Base-by-base conservation (phyloP, 1,140 invertebrate genomes). In the Lasioglossum albipes region DNA sequence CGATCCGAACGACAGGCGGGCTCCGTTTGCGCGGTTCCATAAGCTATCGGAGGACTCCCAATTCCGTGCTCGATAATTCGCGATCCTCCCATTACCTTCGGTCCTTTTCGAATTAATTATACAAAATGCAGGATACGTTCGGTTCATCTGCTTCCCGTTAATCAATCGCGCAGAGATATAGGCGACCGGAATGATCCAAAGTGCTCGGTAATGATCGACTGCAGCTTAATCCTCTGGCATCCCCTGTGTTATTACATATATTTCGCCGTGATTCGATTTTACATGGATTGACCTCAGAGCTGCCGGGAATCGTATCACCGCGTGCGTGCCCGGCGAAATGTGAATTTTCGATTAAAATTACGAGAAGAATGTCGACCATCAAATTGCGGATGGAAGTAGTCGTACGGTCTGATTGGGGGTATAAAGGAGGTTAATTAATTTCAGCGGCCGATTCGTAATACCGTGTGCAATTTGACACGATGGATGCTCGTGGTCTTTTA, bases 181-280 rank as follows among this genome's bases (percentile, higher is more conserved):
- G 62, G 45, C 41, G 62, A 74, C 45, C 1, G 77, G 65, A 77
- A 61, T 27, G 27, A 77, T 62, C 27, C 27, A 0, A 59, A 59
- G 22, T 22, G 68, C 18, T 10, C 7, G 41, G 52, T 59, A 45
- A 77, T 36, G 65, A 36, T 18, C 36, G 36, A 20, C 16, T 13
- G 36, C 41, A 41, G 41, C 18, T 59, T 76, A 67, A 68, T 36
- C 16, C 65, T 13, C 1, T 7, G 10, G 22, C 41, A 49, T 49
- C 20, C 13, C 16, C 0, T 12, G 36, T 18, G 13, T 70, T 49
- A 36, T 36, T 61, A 31, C 59, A 7, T 16, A 70, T 9, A 31
- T 49, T 75, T 27, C 12, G 10, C 0, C 2, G 52, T 18, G 16
- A 1, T 31, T 65, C 7, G 4, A 68, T 64, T 64, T 64, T n/a